Percentiles rank a stretch among this genome's conserved stretches.
Evolutionary conservation across 1,140 invertebrate species (phyloP).

Genomic region (Grapholita molesta): DNA sequence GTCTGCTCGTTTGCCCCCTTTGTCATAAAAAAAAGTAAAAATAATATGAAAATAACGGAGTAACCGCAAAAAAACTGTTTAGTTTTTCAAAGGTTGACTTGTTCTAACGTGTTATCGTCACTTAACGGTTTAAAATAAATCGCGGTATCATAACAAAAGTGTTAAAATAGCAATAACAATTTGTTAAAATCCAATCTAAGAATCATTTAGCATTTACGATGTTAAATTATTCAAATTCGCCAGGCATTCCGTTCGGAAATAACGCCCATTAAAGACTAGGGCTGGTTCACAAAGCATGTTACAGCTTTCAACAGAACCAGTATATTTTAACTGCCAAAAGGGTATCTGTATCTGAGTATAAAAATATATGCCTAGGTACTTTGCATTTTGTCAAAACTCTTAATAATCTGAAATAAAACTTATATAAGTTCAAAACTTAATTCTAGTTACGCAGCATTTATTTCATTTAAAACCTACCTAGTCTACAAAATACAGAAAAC

Average conservation of each 20-base stretch:
- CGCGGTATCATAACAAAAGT: not conserved
- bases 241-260: not conserved
- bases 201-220: not conserved
- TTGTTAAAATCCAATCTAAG: not conserved
- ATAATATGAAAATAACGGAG: too few species aligned
- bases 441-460: too few species aligned
- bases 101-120: not conserved
- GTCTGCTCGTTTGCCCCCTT: too few species aligned
- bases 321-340: too few species aligned
- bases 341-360: too few species aligned
- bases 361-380: too few species aligned
- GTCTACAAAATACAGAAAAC: too few species aligned
- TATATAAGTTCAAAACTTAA: too few species aligned
- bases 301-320: not conserved
- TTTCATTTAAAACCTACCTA: too few species aligned
- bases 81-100: not conserved
- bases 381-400: too few species aligned
- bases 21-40: too few species aligned
- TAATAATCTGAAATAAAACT: too few species aligned
- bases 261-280: not conserved
- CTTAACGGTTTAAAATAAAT: not conserved
- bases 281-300: not conserved
- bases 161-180: not conserved
- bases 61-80: not conserved
- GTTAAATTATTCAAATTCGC: conserved; percentile 11